Conservation (phyloP, 35 echinoderm and acorn worm species). For the Amphiura filiformis region DNA sequence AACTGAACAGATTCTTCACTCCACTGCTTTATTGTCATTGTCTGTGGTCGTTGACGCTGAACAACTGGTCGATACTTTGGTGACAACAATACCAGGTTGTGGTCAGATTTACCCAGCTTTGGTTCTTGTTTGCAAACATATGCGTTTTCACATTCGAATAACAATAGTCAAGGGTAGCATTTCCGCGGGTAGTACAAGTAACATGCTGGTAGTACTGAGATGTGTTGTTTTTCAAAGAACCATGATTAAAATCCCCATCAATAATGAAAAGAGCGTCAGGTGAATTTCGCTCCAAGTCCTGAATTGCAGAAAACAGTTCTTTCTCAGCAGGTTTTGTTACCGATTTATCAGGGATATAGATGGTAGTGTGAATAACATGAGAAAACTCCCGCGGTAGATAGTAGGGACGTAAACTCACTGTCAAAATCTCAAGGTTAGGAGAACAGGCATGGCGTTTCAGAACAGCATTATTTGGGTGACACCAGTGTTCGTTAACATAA, state of each 20-base stretch:
- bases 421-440: slow-evolving; percentile 34
- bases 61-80: slow-evolving; percentile 51
- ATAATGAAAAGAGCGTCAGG: slow-evolving; percentile 21
- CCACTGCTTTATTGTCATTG: slow-evolving; percentile 27
- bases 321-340: slow-evolving; percentile 13
- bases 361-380: slow-evolving; percentile 29
- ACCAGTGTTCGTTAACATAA: background rate
- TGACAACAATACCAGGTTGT: slow-evolving; percentile 29
- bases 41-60: slow-evolving; percentile 22
- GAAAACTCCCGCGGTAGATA: slow-evolving; percentile 61
- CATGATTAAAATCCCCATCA: slow-evolving; percentile 39
- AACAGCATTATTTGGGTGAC: slow-evolving; percentile 58
- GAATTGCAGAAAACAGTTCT: slow-evolving; percentile 44
- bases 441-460: slow-evolving; percentile 53
- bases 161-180: slow-evolving; percentile 24
- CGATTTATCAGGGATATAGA: slow-evolving; percentile 21
- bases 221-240: slow-evolving; percentile 4
- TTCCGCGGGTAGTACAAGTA: slow-evolving; percentile 28
- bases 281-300: background rate
- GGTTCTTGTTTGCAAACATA: background rate
- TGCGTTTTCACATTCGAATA: slow-evolving; percentile 50
- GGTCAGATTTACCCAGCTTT: slow-evolving; percentile 19
- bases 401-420: slow-evolving; percentile 30
- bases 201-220: slow-evolving; percentile 42
- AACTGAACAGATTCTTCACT: slow-evolving; percentile 10